These are phyloP conservation scores for Lepisosteus oculatus DNA, from an alignment of 2,113 vertebrate genomes.

Conservation along the genomic window DNA sequence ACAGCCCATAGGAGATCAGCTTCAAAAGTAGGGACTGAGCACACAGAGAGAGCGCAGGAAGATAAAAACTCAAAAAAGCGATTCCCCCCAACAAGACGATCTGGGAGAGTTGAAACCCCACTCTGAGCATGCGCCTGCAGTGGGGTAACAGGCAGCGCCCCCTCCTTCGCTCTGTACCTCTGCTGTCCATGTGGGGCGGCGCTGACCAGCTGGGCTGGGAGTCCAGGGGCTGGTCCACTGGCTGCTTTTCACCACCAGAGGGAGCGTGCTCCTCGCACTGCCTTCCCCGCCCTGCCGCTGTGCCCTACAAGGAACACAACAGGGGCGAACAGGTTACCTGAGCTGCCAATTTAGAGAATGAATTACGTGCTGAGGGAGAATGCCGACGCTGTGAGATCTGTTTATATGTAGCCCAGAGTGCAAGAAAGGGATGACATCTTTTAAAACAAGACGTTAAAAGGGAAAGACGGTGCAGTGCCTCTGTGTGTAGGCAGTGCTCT, in stretches of 20 bases:
- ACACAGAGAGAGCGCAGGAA: constrained; percentile 1
- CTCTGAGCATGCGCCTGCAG: too few species aligned
- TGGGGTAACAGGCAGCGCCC: too few species aligned
- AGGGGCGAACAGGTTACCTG: background rate
- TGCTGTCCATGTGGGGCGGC: constrained; percentile 32
- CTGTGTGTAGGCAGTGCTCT: background rate
- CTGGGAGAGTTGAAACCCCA: too few species aligned
- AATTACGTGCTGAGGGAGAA: too few species aligned
- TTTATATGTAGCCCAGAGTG: background rate
- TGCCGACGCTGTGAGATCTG: too few species aligned
- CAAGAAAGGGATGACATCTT: constrained; percentile 3
- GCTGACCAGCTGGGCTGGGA: constrained; percentile 21
- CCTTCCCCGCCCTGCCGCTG: background rate
- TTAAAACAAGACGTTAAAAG: background rate
- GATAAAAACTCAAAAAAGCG: background rate
- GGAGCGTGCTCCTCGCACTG: constrained; percentile 44
- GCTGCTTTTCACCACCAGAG: constrained; percentile 46
- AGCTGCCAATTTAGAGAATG: too few species aligned
- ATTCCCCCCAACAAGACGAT: too few species aligned
- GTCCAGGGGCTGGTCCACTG: constrained; percentile 4
- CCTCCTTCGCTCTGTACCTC: constrained; percentile 40
- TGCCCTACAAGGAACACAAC: background rate
- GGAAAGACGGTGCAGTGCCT: background rate
- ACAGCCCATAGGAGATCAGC: background rate
- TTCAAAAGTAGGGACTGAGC: too few species aligned